phyloP scores from a whole-genome alignment of 2,888 invertebrate species.

The Linnaemya vulpina region DNA sequence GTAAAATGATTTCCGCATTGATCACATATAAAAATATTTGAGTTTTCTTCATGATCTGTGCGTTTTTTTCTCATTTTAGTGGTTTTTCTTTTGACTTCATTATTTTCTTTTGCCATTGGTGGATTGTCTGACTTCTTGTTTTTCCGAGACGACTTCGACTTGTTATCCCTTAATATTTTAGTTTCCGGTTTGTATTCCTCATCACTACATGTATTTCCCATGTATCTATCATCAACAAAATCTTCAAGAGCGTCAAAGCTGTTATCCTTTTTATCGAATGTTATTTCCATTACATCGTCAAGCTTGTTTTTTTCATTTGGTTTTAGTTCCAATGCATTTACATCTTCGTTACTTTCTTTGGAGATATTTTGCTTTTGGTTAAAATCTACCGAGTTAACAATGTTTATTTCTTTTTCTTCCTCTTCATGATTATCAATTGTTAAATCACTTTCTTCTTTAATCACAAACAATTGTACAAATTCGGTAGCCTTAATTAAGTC shows the following conservation, averaged over 20 bases:
- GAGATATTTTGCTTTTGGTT: constrained; percentile 9
- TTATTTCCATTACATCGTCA: constrained; percentile 30
- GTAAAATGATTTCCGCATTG: constrained; percentile 79
- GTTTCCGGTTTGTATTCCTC: constrained; percentile 13
- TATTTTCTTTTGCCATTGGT: neutral
- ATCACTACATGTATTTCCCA: constrained; percentile 10
- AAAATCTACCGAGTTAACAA: constrained; percentile 33
- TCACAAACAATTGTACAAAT: constrained; percentile 57
- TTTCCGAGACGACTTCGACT: constrained; percentile 16
- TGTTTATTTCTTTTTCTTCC: constrained; percentile 62
- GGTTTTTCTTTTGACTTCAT: constrained; percentile 5
- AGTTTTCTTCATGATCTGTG: constrained; percentile 45
- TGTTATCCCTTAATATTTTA: neutral
- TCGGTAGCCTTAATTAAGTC: constrained; percentile 50
- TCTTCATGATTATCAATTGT: constrained; percentile 5
- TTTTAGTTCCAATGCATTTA: constrained; percentile 50
- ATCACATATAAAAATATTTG: constrained; percentile 76
- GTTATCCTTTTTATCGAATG: neutral
- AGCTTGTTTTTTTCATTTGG: constrained; percentile 56
- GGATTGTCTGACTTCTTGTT: neutral
- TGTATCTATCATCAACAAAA: constrained; percentile 10
- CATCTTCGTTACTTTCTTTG: neutral
- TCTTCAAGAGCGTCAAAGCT: neutral
- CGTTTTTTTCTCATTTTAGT: constrained; percentile 27
- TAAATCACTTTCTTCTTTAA: constrained; percentile 54